Conservation (phyloP, 2,113 vertebrate species). For the Varanus komodoensis region DNA sequence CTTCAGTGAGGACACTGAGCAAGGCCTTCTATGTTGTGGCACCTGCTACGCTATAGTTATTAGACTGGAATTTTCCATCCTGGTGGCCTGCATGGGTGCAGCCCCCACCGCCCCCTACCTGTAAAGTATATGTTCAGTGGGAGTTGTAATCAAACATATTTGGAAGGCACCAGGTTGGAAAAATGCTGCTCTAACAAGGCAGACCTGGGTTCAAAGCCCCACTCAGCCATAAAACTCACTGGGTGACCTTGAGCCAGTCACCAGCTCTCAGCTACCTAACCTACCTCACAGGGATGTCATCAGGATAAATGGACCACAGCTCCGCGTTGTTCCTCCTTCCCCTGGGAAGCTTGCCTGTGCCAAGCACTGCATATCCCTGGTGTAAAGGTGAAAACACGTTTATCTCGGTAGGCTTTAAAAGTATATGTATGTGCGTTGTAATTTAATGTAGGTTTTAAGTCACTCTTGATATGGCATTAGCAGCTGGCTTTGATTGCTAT, state of each 20-base stretch:
- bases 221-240: too few species aligned
- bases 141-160: too few species aligned
- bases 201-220: too few species aligned
- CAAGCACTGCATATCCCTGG: not conserved
- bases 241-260: too few species aligned
- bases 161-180: too few species aligned
- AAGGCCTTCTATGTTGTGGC: not conserved
- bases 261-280: not conserved
- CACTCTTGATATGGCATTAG: not conserved
- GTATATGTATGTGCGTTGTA: not conserved
- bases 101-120: too few species aligned
- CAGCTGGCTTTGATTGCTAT: not conserved
- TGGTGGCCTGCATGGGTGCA: too few species aligned
- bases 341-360: not conserved
- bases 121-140: too few species aligned
- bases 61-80: not conserved
- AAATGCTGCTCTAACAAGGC: too few species aligned
- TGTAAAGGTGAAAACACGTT: not conserved
- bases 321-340: not conserved
- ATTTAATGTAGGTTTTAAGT: slow-evolving; percentile 4
- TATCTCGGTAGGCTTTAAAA: not conserved
- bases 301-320: not conserved
- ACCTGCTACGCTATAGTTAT: not conserved
- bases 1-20: not conserved
- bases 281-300: not conserved